Evolutionary conservation across 2,113 vertebrate species (phyloP), one percentile per base, ranked within the genome.

Genomic region (Apteryx owenii): DNA sequence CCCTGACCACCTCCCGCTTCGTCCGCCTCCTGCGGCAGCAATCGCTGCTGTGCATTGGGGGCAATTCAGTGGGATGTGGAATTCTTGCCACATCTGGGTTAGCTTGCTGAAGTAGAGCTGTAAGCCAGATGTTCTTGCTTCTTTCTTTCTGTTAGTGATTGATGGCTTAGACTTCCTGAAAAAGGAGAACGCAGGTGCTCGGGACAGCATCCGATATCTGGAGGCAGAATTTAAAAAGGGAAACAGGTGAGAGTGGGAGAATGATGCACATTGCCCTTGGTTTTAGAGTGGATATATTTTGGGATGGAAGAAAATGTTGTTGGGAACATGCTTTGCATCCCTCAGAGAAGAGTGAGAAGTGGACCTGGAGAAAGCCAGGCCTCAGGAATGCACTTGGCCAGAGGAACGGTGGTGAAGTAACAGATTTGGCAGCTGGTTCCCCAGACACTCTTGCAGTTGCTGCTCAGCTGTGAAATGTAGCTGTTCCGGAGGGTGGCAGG

Each of bases 221-320:
- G 99, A 99, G 95, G 98, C 99, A 0, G 99, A 99, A 80, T 99
- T 99, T 93, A 99, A 99, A 58, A 99, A 99, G 97, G 99, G 99
- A 96, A 99, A 99, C 98, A 98, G 99, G 99, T 99, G 86, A 62
- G 98, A 40, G 28, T 1, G 58, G 40, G 15, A 64, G 9, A 20
- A 31, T 2, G 33, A 29, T 33, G 25, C 2, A 2, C 18, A 38
- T 69, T 60, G 5, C 17, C 23, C 11, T 75, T 46, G 14, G 1
- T n/a, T 82, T 48, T 44, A 64, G 56, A 66, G 7, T 9, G 44
- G 38, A 16, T 42, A 33, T 54, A 1, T 50, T 71, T 13, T 75
- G 81, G 51, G 42, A 16, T n/a, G n/a, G 56, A 18, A 50, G 54
- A 33, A n/a, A 8, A 3, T 4, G 9, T 3, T 26, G 11, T 29